Conservation (phyloP, 2,797 vertebrate genomes). For the Acestrorhynchus altus region DNA sequence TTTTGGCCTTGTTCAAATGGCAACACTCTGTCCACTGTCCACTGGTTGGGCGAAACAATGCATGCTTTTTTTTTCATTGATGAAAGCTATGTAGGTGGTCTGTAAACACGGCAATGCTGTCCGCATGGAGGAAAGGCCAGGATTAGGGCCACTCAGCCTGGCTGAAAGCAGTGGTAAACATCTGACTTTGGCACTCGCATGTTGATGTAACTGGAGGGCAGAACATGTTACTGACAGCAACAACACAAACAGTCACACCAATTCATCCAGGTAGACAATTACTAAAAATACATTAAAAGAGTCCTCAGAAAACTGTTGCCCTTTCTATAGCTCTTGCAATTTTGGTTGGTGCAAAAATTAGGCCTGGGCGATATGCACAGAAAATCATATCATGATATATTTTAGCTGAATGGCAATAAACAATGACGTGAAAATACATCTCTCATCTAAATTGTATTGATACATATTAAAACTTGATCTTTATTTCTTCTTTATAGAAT, state of each 20-base stretch:
- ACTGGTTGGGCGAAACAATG: conserved; percentile 46
- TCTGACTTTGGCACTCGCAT: background rate
- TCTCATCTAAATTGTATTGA: too few species aligned
- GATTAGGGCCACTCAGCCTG: conserved; percentile 23
- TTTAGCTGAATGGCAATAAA: too few species aligned
- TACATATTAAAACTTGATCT: too few species aligned
- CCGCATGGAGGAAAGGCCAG: background rate
- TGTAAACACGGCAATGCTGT: conserved; percentile 46
- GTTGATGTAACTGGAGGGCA: background rate
- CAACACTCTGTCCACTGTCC: background rate
- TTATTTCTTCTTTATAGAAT: too few species aligned
- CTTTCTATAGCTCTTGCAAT: too few species aligned
- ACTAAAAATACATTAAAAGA: background rate
- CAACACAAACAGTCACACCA: background rate
- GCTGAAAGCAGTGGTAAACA: conserved; percentile 10
- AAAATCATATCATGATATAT: too few species aligned
- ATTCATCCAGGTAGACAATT: background rate
- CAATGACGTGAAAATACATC: too few species aligned
- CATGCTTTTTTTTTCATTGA: conserved; percentile 52
- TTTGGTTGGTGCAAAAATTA: too few species aligned
- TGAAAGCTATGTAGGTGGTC: conserved; percentile 49
- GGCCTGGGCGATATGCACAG: too few species aligned
- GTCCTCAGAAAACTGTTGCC: too few species aligned
- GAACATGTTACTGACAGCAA: background rate
- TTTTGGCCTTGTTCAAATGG: conserved; percentile 29